Conservation (phyloP, 2,113 vertebrate genomes). For the Ia io region DNA sequence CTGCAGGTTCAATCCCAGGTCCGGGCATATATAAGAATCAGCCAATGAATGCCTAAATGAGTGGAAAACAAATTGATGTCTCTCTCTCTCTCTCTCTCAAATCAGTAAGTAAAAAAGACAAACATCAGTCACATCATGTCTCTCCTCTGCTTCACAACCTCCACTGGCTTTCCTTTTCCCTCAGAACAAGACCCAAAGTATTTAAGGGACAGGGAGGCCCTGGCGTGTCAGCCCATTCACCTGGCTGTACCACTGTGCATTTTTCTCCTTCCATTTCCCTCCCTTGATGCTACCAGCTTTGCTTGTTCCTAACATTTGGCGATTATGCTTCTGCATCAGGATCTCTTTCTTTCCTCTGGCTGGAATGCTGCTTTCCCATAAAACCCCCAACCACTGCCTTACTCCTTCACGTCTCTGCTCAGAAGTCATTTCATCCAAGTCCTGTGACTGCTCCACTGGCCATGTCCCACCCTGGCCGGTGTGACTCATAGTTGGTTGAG, state of each 20-base stretch:
- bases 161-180: neutral
- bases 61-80: neutral
- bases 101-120: neutral
- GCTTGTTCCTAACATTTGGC: neutral
- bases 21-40: neutral
- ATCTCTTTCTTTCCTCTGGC: neutral
- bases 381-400: neutral
- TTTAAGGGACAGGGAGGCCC: neutral
- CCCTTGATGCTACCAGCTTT: neutral
- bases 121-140: neutral
- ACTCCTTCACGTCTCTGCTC: neutral
- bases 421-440: neutral
- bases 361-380: neutral
- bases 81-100: neutral
- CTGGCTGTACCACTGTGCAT: fast-evolving
- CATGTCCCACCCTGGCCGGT: too few relatives aligned
- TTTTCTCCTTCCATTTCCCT: neutral
- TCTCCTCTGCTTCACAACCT: neutral
- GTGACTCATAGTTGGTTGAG: neutral
- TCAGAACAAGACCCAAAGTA: neutral
- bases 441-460: neutral
- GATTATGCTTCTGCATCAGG: neutral
- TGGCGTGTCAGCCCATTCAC: fast-evolving
- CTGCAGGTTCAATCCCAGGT: neutral
- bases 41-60: neutral